Evolutionary conservation across 2,888 invertebrate species (phyloP), one percentile per base, ranked within the genome.

Genomic region (Nasonovia ribisnigri): DNA sequence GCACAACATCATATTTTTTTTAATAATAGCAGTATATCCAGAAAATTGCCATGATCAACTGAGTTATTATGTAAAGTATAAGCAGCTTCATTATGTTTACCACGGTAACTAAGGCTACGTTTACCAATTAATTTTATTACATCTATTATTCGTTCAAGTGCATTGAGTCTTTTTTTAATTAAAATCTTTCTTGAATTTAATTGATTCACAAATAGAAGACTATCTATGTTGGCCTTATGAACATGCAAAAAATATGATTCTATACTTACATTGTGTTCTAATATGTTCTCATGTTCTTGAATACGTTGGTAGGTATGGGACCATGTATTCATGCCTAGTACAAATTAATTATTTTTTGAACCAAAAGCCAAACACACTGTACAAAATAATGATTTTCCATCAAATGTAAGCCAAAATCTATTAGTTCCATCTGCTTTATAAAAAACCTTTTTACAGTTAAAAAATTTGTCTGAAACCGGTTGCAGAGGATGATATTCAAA

Each of bases 271-370:
- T 26, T 54, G 57, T 57, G 57, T 5, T 57, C 57, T 57, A 57
- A 57, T 57, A 57, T 57, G 1, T 57, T 57, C 6, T 57, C 57
- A 57, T 57, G 26, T 57, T 57, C 57, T 57, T 57, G 57, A 57
- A 57, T 57, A 46, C 86, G 86, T 86, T 86, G 86, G 86, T 86
- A 86, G 86, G 36, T 77, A 46, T 86, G 86, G 11, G 86, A 86
- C 86, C 86, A 86, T 86, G 86, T 46, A 46, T 86, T 86, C 86
- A 86, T 86, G 10, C 86, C 46, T 46, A 86, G 86, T 46, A 86
- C 86, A 86, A 86, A 86, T 86, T 43, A 86, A 46, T 86, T 86
- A 86, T 86, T 86, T 86, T 86, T 86, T 86, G 86, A 86, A 86
- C 86, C 46, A 46, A 46, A 86, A 86, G 86, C 86, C 13, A 86